Base-by-base conservation (phyloP, 2,888 invertebrate species). In the Drosophila setosimentum region DNA sequence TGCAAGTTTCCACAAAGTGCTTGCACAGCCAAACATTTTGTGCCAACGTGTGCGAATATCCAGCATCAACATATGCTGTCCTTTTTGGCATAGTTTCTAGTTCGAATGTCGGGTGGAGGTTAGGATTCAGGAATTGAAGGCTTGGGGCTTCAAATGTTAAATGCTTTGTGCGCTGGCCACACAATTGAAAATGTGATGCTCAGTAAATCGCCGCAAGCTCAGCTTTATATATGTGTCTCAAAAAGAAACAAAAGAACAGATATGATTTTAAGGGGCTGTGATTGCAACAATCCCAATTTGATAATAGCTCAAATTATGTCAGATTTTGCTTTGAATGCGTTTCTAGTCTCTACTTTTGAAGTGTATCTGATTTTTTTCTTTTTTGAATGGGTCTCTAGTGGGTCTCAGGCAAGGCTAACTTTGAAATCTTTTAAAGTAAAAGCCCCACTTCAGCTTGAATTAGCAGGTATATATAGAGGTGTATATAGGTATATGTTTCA, bases 1-100 rank as follows among this genome's bases (percentile, higher is more conserved):
- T 89, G 85, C 89, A 89, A 85, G 85, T 85, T 87, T 82, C 85
- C 85, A 84, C 89, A 85, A 85, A 85, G 76, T 72, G 54, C 74
- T 68, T 48, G 68, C 59, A 66, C 62, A 79, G 59, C 69, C 64
- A 21, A 65, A 18, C 70, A 78, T 74, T 84, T 84, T 82, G 61
- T 84, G 84, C 87, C 66, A 82, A 89, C 89, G 87, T 87, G 60
- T 75, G 81, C 83, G 70, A 66, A 73, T 71, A 65, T 69, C 62
- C 35, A 42, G 66, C 51, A 37, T 32, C 53, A 48, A 65, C 65
- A 58, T 57, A 57, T 55, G 59, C 54, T 60, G 37, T 37, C 37
- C 45, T 58, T 62, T 62, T 57, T 72, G 75, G 59, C 76, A 67
- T 27, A 73, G 62, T 73, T 63, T 73, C 33, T 30, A 50, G 10